These are phyloP conservation scores for Embiotoca jacksoni DNA, from an alignment of 2,113 vertebrate genomes.

Conservation along the genomic window DNA sequence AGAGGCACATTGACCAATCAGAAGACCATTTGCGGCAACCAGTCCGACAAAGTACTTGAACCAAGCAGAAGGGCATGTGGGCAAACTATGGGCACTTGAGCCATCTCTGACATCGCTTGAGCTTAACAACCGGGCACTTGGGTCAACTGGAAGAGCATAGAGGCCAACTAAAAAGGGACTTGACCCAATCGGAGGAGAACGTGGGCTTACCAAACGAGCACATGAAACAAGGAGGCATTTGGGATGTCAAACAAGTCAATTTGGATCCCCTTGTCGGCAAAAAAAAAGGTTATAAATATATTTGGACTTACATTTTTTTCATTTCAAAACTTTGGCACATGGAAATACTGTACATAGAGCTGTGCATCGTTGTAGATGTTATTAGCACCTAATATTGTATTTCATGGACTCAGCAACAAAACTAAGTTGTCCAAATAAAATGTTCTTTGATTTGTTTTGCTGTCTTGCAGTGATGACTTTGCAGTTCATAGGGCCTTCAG, in stretches of 20 bases:
- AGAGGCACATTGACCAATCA: not conserved
- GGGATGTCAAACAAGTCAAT: not conserved
- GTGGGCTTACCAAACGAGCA: not conserved
- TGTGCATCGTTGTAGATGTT: too few relatives aligned
- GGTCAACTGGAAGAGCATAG: not conserved
- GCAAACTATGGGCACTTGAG: not conserved
- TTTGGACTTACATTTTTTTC: too few relatives aligned
- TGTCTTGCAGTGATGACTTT: not conserved
- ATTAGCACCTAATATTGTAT: too few relatives aligned
- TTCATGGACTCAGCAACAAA: too few relatives aligned
- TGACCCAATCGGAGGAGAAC: not conserved
- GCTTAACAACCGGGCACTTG: not conserved
- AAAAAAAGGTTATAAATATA: too few relatives aligned
- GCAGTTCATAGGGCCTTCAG: not conserved
- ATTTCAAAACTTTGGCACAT: too few relatives aligned
- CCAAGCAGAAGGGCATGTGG: not conserved
- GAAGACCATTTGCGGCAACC: not conserved
- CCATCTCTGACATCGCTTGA: not conserved
- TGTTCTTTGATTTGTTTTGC: not conserved
- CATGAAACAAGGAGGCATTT: not conserved
- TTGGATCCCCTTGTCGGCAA: not conserved
- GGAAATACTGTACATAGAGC: too few relatives aligned
- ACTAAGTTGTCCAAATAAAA: too few relatives aligned
- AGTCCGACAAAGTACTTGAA: not conserved
- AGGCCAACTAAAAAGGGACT: fast-evolving